Evolutionary conservation across 2,797 vertebrate genomes (phyloP), one percentile per base, ranked within the genome.

Genomic region (Cyprinodon diabolis): DNA sequence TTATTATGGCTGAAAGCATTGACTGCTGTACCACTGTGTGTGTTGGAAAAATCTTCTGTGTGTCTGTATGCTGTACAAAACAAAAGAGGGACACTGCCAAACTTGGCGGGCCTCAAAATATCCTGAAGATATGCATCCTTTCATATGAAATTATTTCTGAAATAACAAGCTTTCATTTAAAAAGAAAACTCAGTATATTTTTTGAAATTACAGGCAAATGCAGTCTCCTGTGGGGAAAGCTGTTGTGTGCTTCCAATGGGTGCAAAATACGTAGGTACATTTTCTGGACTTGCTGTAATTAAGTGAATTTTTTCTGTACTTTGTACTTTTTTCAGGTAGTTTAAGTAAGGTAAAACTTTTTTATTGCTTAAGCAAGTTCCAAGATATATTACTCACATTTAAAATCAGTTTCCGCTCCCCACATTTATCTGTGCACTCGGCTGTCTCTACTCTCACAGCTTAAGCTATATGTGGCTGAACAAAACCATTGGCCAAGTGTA

Each of bases 1-100:
- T 91, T 92, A 92, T 91, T 92, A 90, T 86, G 65, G 86, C 91
- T 83, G 81, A 84, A 72, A 90, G 90, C 87, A 71, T 60, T 72
- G 71, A 72, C 52, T 66, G 25, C 62, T 52, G 62, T 66, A 49
- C 72, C 47, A 35, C 65, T 79, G 58, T 67, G 19, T 57, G 72
- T 62, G 62, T 75, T 72, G 60, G 72, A n/a, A 37, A 30, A 65
- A 4, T 48, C 19, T 40, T 23, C 6, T 52, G 69, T 51, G 65
- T 56, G 40, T 74, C 37, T 75, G 56, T 69, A 13, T 66, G 69
- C 45, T 65, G 56, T 15, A 40, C 75, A 49, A 83, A 69, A 77
- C 77, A 76, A 76, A 49, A 72, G 71, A 69, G 75, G 65, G 66
- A 80, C 68, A 40, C 60, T 52, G 60, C 56, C 72, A 65, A 75